Evolutionary conservation across 2,797 vertebrate genomes (phyloP).

Genomic region (Acomys russatus): DNA sequence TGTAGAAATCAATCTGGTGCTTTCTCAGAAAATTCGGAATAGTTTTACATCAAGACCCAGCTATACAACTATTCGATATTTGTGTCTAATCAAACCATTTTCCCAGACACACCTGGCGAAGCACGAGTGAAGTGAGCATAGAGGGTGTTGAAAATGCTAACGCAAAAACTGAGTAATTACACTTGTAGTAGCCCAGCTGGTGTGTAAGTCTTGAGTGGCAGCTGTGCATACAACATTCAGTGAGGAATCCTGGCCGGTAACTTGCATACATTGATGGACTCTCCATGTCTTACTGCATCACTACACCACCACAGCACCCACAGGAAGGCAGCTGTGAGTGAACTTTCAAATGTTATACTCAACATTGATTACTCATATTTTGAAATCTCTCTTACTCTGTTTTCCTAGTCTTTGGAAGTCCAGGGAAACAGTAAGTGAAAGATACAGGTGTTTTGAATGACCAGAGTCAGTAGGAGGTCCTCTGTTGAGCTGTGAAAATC

Average conservation of each 20-base stretch:
- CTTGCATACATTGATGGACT: background rate
- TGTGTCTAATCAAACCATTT: conserved; percentile 29
- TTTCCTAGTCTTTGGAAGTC: background rate
- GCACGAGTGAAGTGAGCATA: conserved; percentile 19
- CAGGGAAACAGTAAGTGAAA: background rate
- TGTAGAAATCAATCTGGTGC: no score
- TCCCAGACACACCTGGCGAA: conserved; percentile 38
- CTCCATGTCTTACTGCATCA: background rate
- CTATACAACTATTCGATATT: background rate
- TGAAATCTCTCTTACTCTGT: background rate
- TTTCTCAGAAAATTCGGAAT: no score
- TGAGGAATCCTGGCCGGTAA: background rate
- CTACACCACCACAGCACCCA: background rate
- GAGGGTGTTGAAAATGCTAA: background rate
- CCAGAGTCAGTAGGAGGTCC: background rate
- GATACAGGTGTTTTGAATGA: background rate
- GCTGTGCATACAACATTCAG: background rate
- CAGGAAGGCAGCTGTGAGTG: background rate
- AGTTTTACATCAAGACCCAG: no score
- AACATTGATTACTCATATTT: background rate
- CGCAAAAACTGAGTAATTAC: background rate
- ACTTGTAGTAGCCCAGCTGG: background rate
- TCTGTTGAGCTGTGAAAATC: background rate
- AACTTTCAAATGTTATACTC: background rate
- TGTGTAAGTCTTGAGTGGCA: conserved; percentile 13